Percentiles rank a stretch among this genome's conserved stretches.
Evolutionary conservation across 2,888 invertebrate species (phyloP).

Genomic region (Proisotoma minuta): DNA sequence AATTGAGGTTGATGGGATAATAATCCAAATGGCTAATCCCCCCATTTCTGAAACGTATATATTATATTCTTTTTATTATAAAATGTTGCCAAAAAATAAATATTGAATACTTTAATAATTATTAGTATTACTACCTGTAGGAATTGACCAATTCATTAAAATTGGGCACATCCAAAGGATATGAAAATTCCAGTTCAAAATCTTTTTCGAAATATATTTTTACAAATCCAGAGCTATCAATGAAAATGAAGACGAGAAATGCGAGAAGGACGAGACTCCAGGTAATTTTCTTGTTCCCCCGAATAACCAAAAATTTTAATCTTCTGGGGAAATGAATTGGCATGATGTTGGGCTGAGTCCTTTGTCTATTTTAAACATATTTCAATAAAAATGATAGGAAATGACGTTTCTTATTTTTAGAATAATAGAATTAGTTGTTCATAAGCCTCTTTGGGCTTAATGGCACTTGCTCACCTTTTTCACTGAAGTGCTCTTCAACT

Average conservation of each 20-base stretch:
- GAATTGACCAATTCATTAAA: slow-evolving; percentile 52
- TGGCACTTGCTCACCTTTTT: not conserved
- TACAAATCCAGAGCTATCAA: slow-evolving; percentile 61
- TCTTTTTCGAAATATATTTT: slow-evolving; percentile 66
- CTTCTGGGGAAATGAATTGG: not conserved
- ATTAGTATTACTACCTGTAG: no score
- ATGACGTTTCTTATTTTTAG: not conserved
- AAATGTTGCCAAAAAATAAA: no score
- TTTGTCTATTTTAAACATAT: not conserved
- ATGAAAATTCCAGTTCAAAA: slow-evolving; percentile 66
- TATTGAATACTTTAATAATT: no score
- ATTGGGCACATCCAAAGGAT: slow-evolving; percentile 60
- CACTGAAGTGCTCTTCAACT: not conserved
- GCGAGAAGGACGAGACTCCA: slow-evolving; percentile 15
- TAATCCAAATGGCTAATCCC: no score
- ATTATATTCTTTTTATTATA: no score
- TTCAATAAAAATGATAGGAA: not conserved
- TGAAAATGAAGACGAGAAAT: slow-evolving; percentile 17
- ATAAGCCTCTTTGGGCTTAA: not conserved
- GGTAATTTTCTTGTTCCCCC: slow-evolving; percentile 29
- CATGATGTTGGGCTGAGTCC: not conserved
- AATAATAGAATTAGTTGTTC: not conserved
- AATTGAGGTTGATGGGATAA: slow-evolving; percentile 30
- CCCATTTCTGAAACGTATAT: slow-evolving; percentile 22
- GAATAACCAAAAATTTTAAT: slow-evolving; percentile 11